These are phyloP conservation scores for Zaprionus obscuricornis DNA, from an alignment of 2,888 invertebrate genomes.

Conservation along the genomic window DNA sequence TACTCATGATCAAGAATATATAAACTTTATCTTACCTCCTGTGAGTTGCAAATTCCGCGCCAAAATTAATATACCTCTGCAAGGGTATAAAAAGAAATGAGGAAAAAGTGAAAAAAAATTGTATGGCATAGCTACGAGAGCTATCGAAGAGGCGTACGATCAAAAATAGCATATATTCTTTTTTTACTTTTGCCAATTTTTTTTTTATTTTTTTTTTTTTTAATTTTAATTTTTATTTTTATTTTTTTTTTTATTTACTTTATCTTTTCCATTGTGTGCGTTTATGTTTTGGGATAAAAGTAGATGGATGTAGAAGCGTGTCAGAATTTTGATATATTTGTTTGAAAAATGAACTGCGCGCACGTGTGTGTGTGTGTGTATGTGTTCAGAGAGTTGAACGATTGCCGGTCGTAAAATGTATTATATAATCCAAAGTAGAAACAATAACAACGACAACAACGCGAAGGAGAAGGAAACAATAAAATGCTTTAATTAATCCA, in stretches of 20 bases:
- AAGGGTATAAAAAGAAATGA: too few species aligned
- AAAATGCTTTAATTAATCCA: slow-evolving; percentile 62
- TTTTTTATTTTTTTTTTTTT: slow-evolving; percentile 37
- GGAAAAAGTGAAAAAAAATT: slow-evolving; percentile 30
- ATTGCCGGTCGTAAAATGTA: slow-evolving; percentile 58
- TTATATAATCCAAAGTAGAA: slow-evolving; percentile 64
- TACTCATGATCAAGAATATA: too few species aligned
- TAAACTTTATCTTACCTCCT: too few species aligned
- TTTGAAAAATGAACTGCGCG: too few species aligned
- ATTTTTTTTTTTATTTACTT: slow-evolving; percentile 59
- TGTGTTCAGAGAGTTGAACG: slow-evolving; percentile 66
- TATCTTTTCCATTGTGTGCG: slow-evolving; percentile 36
- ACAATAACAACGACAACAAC: too few species aligned
- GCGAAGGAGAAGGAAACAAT: slow-evolving; percentile 52
- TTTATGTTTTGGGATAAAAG: slow-evolving; percentile 42
- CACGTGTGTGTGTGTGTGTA: too few species aligned
- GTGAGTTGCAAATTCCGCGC: too few species aligned
- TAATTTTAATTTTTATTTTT: too few species aligned
- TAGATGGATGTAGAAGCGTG: slow-evolving; percentile 63
- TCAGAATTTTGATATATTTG: slow-evolving; percentile 70
- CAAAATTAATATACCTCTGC: too few species aligned
- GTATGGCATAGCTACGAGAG: slow-evolving; percentile 57
- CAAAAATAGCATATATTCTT: slow-evolving; percentile 60
- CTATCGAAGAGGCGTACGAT: slow-evolving; percentile 40
- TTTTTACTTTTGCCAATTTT: slow-evolving; percentile 42